These are phyloP conservation scores for Salmo trutta DNA, from an alignment of 2,797 vertebrate species.

Conservation along the genomic window DNA sequence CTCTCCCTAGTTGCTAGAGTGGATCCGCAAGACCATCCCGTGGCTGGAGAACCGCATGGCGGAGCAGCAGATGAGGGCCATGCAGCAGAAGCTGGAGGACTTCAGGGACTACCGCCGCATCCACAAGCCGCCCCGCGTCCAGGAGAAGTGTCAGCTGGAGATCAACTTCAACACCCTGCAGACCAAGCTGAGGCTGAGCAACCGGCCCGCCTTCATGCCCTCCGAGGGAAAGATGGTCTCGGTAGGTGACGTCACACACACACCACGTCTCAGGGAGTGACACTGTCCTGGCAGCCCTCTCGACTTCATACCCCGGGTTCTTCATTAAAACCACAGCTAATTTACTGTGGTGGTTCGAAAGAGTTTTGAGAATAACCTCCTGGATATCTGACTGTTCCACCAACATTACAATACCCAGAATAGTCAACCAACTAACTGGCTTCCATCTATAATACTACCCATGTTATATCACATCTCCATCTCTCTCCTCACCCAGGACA, in stretches of 20 bases:
- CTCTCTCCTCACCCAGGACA: conserved; percentile 73
- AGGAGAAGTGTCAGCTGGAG: conserved; percentile 84
- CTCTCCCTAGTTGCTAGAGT: conserved; percentile 81
- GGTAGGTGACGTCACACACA: conserved; percentile 67
- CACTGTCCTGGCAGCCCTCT: no score
- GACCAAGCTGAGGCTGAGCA: conserved; percentile 86
- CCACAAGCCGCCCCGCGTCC: conserved; percentile 88
- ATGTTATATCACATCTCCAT: background rate
- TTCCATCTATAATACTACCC: background rate
- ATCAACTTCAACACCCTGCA: conserved; percentile 85
- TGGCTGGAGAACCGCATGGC: conserved; percentile 89
- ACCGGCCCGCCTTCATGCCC: conserved; percentile 91
- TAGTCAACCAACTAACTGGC: background rate
- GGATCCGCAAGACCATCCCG: conserved; percentile 89
- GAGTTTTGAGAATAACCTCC: background rate
- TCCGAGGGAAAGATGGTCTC: conserved; percentile 94
- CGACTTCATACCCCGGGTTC: no score
- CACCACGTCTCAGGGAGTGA: no score
- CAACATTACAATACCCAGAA: background rate
- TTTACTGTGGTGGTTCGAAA: no score
- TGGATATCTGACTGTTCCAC: background rate
- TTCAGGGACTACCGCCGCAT: conserved; percentile 89
- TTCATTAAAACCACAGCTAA: no score
- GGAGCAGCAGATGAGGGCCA: conserved; percentile 85
- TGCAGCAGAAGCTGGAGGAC: conserved; percentile 92